phyloP scores from a whole-genome alignment of 2,888 invertebrate genomes.

The Zeuzera pyrina region DNA sequence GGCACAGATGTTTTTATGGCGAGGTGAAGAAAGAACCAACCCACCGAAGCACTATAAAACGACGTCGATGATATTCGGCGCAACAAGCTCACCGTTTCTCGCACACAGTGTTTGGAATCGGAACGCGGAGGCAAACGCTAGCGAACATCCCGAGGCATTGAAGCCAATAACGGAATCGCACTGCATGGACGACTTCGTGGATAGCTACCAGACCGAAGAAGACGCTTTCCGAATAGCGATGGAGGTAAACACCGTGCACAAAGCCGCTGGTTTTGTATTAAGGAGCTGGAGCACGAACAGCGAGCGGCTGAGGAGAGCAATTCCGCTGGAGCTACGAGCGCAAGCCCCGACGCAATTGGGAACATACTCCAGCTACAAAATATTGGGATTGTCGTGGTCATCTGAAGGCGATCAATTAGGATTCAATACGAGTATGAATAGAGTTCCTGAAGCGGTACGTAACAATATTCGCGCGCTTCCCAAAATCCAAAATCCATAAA shows the following conservation, averaged over 20 bases:
- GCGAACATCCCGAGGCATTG: slow-evolving; percentile 9
- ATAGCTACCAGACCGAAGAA: slow-evolving; percentile 2
- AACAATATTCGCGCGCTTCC: too few relatives aligned
- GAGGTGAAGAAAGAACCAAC: too few relatives aligned
- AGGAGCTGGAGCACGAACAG: too few relatives aligned
- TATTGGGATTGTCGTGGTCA: too few relatives aligned
- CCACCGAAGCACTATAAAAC: too few relatives aligned
- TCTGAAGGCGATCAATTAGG: too few relatives aligned
- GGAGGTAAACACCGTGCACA: neutral
- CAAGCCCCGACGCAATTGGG: too few relatives aligned
- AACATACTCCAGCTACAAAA: too few relatives aligned
- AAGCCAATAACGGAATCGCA: neutral
- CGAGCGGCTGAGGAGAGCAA: neutral
- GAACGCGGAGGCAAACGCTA: slow-evolving; percentile 2
- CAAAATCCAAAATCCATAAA: too few relatives aligned
- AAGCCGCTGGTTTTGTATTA: slow-evolving; percentile 1
- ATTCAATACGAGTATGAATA: too few relatives aligned
- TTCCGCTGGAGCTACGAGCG: slow-evolving; percentile 6
- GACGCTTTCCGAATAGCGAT: slow-evolving; percentile 1
- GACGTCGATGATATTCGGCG: slow-evolving; percentile 14
- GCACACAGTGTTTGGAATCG: slow-evolving; percentile 6
- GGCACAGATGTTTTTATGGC: too few relatives aligned
- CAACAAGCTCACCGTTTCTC: slow-evolving; percentile 11
- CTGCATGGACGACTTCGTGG: slow-evolving; percentile 9
- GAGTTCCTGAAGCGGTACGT: too few relatives aligned